Conservation (phyloP, 2,113 vertebrate species). For the Cynopterus brachyotis region DNA sequence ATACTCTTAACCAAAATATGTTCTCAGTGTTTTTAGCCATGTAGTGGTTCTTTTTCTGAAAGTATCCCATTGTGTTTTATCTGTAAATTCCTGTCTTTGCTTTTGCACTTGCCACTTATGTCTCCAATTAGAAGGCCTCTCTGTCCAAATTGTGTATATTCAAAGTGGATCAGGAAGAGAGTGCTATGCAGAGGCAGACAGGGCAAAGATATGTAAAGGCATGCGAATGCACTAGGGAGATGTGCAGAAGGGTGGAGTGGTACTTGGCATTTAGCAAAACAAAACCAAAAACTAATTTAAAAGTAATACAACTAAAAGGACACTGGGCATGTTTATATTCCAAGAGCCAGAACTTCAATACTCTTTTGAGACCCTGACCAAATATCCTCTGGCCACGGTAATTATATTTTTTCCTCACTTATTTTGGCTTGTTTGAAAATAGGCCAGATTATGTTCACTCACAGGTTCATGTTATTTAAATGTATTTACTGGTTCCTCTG, state of each 20-base stretch:
- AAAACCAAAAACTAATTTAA: slow-evolving; percentile 39
- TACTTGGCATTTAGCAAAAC: background rate
- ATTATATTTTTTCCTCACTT: slow-evolving; percentile 29
- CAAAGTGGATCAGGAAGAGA: background rate
- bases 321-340: background rate
- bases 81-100: background rate
- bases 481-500: slow-evolving; percentile 6
- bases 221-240: background rate
- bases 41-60: background rate
- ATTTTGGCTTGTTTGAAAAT: slow-evolving; percentile 29
- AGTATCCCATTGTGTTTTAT: background rate
- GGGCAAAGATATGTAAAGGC: background rate
- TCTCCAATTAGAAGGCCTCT: background rate
- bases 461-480: background rate
- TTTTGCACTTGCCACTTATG: background rate
- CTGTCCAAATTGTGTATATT: background rate
- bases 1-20: background rate
- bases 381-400: background rate
- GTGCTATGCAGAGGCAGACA: background rate
- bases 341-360: slow-evolving; percentile 14
- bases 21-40: background rate
- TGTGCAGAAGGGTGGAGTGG: background rate
- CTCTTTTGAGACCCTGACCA: background rate
- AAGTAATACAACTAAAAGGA: background rate
- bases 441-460: background rate